phyloP scores from a whole-genome alignment of 1,140 invertebrate species.

The Cyrtorhinus lividipennis region DNA sequence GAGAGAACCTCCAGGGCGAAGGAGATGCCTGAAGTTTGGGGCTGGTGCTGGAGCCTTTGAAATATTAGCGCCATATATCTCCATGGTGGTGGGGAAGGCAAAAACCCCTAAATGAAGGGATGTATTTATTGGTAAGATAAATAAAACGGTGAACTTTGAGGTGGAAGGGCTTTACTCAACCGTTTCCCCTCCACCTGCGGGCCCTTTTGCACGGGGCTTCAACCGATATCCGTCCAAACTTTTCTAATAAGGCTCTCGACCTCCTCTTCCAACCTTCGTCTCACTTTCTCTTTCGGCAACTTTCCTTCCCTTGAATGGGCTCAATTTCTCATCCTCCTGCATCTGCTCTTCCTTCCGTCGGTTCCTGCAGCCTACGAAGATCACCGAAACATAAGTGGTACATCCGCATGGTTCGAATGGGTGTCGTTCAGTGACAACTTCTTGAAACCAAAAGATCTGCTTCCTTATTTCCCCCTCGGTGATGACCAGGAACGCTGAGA shows the following conservation, averaged over 20 bases:
- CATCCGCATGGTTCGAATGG: no score
- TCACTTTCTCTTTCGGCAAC: not conserved
- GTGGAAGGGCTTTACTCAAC: not conserved
- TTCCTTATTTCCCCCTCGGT: no score
- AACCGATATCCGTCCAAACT: slow-evolving; percentile 4
- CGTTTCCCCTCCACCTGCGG: not conserved
- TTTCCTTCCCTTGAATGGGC: not conserved
- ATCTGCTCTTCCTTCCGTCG: no score
- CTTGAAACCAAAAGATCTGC: no score
- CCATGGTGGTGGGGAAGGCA: not conserved
- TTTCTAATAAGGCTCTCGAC: slow-evolving; percentile 5
- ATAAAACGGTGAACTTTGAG: slow-evolving; percentile 4
- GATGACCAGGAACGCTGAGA: no score
- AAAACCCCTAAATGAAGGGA: slow-evolving; percentile 9
- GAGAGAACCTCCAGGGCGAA: not conserved
- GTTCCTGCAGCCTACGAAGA: no score
- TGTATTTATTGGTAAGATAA: slow-evolving; percentile 7
- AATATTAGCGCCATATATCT: not conserved
- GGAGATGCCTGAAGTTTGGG: not conserved
- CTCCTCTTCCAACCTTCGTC: not conserved
- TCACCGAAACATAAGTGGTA: no score
- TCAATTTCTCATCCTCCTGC: no score
- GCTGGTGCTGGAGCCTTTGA: not conserved
- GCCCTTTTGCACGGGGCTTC: no score
- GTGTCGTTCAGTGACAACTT: no score